Evolutionary conservation across 2,113 vertebrate genomes (phyloP).

Genomic region (Pantherophis guttatus): DNA sequence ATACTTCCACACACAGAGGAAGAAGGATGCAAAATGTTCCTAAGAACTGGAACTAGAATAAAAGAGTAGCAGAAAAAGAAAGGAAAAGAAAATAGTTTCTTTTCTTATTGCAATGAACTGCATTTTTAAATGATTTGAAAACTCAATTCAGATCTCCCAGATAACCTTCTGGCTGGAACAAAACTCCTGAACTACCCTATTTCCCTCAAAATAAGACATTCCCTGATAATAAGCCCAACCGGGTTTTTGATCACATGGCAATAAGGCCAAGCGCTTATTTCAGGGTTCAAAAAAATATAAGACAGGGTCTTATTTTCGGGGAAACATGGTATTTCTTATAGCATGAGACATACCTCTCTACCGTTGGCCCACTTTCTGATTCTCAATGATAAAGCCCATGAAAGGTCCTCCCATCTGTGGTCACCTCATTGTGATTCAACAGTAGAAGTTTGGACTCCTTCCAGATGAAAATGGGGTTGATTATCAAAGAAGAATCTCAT

Average conservation of each 20-base stretch:
- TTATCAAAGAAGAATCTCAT: not conserved
- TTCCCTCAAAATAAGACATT: too few relatives aligned
- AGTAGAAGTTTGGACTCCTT: not conserved
- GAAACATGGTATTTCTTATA: not conserved
- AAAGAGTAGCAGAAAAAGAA: not conserved
- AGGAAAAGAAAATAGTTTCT: not conserved
- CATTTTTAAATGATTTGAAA: not conserved
- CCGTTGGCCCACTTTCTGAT: slow-evolving; percentile 13
- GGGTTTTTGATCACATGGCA: too few relatives aligned
- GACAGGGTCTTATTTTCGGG: too few relatives aligned
- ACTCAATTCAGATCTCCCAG: not conserved
- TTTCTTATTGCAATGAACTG: slow-evolving; percentile 1
- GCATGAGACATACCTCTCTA: not conserved
- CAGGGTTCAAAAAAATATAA: too few relatives aligned
- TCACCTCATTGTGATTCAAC: not conserved
- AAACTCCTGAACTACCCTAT: not conserved
- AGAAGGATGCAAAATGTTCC: not conserved
- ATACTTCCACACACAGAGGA: not conserved
- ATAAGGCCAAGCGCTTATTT: too few relatives aligned
- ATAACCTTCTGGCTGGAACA: not conserved
- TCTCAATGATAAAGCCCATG: not conserved
- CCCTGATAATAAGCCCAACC: too few relatives aligned
- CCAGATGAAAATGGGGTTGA: not conserved
- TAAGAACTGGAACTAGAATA: not conserved
- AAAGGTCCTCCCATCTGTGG: slow-evolving; percentile 9